These are phyloP conservation scores for Seriola aureovittata DNA, from an alignment of 2,113 vertebrate genomes.

Conservation along the genomic window DNA sequence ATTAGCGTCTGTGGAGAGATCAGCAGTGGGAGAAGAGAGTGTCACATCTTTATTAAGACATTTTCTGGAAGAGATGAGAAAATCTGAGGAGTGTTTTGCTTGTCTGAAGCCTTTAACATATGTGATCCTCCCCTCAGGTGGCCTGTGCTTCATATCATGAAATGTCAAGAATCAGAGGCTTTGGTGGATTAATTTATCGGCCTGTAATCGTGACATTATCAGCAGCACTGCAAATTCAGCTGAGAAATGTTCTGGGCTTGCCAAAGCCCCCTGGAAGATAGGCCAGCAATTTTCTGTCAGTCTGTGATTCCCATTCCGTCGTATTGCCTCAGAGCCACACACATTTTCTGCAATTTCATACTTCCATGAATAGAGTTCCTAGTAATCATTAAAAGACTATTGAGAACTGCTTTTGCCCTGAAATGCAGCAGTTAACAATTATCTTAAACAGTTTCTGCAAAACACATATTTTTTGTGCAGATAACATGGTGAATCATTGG, in stretches of 20 bases:
- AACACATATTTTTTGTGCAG: slow-evolving; percentile 21
- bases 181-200: slow-evolving; percentile 73
- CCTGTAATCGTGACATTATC: slow-evolving; percentile 72
- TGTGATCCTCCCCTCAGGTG: slow-evolving; percentile 45
- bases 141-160: slow-evolving; percentile 59
- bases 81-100: slow-evolving; percentile 31
- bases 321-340: slow-evolving; percentile 33
- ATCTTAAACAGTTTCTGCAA: slow-evolving; percentile 27
- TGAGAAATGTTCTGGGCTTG: slow-evolving; percentile 51
- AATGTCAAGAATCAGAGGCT: slow-evolving; percentile 73
- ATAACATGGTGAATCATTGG: slow-evolving; percentile 34
- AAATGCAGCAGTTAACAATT: slow-evolving; percentile 47
- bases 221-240: slow-evolving; percentile 49
- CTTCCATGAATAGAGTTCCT: slow-evolving; percentile 41
- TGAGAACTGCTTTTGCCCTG: slow-evolving; percentile 23
- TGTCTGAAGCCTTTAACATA: slow-evolving; percentile 54
- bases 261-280: slow-evolving; percentile 42
- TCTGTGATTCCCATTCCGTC: slow-evolving; percentile 32
- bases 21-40: slow-evolving; percentile 19
- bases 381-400: slow-evolving; percentile 28
- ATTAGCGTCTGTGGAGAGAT: slow-evolving; percentile 56
- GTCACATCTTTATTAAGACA: slow-evolving; percentile 66
- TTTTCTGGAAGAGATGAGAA: slow-evolving; percentile 39
- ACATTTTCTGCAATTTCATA: slow-evolving; percentile 56
- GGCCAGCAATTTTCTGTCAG: slow-evolving; percentile 47